Evolutionary conservation across 2,113 vertebrate genomes (phyloP).

Genomic region (Ammodytes marinus): DNA sequence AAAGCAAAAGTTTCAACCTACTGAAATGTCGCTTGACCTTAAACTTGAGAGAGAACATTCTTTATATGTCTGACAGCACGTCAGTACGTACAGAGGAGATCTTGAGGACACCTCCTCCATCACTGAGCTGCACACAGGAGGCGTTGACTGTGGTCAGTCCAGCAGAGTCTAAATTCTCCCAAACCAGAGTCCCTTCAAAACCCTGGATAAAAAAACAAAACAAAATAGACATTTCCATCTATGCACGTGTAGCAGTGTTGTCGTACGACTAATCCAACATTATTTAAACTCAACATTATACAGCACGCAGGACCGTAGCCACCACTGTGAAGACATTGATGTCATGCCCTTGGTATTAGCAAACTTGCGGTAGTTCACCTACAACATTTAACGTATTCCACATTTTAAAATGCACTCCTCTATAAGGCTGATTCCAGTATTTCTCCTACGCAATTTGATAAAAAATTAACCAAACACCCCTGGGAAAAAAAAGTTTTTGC

Average conservation of each 20-base stretch:
- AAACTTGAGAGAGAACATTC: not conserved
- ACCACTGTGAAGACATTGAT: not conserved
- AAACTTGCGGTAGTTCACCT: not conserved
- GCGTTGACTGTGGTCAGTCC: constrained; percentile 89
- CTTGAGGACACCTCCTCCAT: constrained; percentile 94
- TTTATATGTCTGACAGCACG: not conserved
- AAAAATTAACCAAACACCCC: not conserved
- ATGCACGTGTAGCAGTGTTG: not conserved
- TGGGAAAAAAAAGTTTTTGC: not conserved
- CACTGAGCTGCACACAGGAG: constrained; percentile 87
- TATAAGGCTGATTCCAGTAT: not conserved
- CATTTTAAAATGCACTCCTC: not conserved
- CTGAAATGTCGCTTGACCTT: not conserved
- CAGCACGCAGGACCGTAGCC: not conserved
- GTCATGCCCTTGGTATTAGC: not conserved
- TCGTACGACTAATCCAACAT: not conserved
- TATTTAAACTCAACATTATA: not conserved
- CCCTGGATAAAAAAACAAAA: constrained; percentile 82
- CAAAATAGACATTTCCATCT: not conserved
- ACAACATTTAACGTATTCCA: not conserved
- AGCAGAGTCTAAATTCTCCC: constrained; percentile 91
- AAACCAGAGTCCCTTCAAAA: constrained; percentile 96
- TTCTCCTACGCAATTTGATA: not conserved
- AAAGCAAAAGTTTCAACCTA: not conserved
- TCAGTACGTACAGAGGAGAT: constrained; percentile 86